These are phyloP conservation scores for Podargus strigoides DNA, from an alignment of 2,797 vertebrate species.

Conservation along the genomic window DNA sequence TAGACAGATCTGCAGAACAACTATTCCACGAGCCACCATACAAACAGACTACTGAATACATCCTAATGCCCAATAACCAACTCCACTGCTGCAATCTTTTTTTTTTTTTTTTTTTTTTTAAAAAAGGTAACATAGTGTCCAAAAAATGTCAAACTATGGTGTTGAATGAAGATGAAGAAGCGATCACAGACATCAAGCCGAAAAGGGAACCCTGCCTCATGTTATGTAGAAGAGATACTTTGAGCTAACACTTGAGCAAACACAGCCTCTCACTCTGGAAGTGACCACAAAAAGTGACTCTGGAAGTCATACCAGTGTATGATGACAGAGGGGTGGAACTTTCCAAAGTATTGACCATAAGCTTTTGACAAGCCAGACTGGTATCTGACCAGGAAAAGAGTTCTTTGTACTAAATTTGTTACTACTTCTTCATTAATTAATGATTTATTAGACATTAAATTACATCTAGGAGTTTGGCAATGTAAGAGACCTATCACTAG, in stretches of 20 bases:
- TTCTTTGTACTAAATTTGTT: background rate
- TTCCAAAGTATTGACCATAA: background rate
- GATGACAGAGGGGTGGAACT: background rate
- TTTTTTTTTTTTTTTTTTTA: no score
- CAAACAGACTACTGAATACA: background rate
- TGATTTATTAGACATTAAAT: background rate
- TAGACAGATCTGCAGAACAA: background rate
- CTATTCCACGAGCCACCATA: background rate
- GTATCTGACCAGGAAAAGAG: background rate
- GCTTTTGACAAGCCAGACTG: background rate
- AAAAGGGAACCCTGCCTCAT: background rate
- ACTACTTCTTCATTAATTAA: background rate
- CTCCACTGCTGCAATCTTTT: background rate
- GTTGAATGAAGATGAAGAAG: background rate
- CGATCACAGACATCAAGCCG: background rate
- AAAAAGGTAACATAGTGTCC: background rate
- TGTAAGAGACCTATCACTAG: background rate
- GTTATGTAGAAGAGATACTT: fast-evolving
- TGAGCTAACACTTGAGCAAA: background rate
- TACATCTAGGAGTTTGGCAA: background rate
- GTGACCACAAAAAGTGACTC: no score
- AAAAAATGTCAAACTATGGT: background rate
- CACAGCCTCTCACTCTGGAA: background rate
- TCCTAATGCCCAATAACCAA: background rate
- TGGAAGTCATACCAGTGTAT: no score